Conservation (phyloP, 2,888 invertebrate species). For the Idaea straminata region DNA sequence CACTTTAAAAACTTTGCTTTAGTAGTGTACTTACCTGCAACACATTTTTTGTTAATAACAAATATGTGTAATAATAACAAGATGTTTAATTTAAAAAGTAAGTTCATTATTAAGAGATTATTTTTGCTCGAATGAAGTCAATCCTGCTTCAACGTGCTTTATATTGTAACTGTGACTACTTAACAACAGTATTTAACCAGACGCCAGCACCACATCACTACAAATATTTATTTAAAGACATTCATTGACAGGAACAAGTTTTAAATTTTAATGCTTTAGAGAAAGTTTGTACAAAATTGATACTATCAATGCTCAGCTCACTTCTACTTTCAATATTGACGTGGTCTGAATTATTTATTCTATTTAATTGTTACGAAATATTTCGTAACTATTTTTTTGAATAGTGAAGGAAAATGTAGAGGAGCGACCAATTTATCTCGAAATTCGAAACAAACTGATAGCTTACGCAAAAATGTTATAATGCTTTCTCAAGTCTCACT, state of each 20-base stretch:
- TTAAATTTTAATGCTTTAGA: constrained; percentile 73
- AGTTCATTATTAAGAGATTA: constrained; percentile 31
- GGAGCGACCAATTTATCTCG: neutral
- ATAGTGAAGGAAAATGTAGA: neutral
- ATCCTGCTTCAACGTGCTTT: constrained; percentile 50
- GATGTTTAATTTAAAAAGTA: constrained; percentile 29
- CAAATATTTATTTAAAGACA: constrained; percentile 59
- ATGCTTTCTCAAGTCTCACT: neutral
- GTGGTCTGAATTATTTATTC: constrained; percentile 43
- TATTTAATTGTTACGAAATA: constrained; percentile 12
- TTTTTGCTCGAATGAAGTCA: constrained; percentile 20
- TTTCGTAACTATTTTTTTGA: neutral
- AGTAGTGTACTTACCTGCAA: neutral
- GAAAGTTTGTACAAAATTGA: constrained; percentile 61
- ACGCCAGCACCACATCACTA: constrained; percentile 54
- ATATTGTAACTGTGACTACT: constrained; percentile 58
- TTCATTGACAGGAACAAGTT: constrained; percentile 70
- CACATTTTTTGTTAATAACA: neutral
- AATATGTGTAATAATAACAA: constrained; percentile 22
- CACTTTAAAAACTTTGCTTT: neutral
- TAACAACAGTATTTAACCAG: constrained; percentile 68
- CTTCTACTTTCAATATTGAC: constrained; percentile 60
- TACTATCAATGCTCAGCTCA: constrained; percentile 50
- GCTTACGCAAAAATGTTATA: neutral
- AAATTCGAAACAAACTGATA: neutral